Evolutionary conservation across 2,888 invertebrate species (phyloP).

Genomic region (Agriopis marginaria): DNA sequence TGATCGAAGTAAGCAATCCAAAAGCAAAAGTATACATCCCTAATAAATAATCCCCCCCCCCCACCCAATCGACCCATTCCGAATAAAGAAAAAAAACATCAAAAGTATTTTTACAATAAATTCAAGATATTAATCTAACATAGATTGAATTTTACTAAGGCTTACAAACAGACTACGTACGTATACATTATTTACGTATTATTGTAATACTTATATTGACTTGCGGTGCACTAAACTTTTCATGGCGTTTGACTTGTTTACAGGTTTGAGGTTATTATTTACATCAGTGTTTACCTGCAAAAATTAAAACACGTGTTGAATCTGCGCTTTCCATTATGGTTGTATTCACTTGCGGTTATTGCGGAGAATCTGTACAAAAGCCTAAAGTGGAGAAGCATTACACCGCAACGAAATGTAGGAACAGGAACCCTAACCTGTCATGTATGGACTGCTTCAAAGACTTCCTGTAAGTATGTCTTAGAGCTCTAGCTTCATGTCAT

Average conservation of each 20-base stretch:
- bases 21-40: too few species aligned
- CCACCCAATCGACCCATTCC: too few species aligned
- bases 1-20: too few species aligned
- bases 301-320: constrained; percentile 53
- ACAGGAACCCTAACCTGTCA: constrained; percentile 89
- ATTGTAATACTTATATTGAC: background rate
- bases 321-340: constrained; percentile 89
- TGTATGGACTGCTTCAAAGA: constrained; percentile 98
- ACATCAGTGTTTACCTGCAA: constrained; percentile 29
- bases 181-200: background rate
- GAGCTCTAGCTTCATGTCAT: background rate
- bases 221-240: background rate
- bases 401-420: constrained; percentile 89
- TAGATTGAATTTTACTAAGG: too few species aligned
- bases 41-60: too few species aligned
- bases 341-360: constrained; percentile 96
- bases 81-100: too few species aligned
- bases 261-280: constrained; percentile 55
- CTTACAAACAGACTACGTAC: too few species aligned
- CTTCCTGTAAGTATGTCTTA: constrained; percentile 88
- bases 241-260: constrained; percentile 33
- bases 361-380: constrained; percentile 96
- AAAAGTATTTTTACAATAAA: too few species aligned
- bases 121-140: too few species aligned
- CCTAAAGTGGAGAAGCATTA: constrained; percentile 96